These are phyloP conservation scores for Dolomedes plantarius DNA, from an alignment of 2,888 invertebrate genomes.

Conservation along the genomic window DNA sequence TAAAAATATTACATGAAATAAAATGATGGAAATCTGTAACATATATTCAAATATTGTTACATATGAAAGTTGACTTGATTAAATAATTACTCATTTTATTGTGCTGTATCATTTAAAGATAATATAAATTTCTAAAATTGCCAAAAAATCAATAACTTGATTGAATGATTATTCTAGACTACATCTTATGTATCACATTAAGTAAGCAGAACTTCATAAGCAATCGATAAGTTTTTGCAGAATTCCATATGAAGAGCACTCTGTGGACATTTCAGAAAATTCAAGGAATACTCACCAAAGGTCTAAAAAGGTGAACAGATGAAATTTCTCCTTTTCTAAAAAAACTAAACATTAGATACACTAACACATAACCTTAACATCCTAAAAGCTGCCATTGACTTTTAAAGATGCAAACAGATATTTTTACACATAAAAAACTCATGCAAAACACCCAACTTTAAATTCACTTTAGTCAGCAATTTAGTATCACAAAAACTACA, in stretches of 20 bases:
- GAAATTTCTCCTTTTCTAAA: constrained; percentile 44
- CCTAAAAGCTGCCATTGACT: constrained; percentile 58
- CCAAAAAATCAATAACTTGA: too few species aligned
- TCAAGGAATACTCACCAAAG: constrained; percentile 59
- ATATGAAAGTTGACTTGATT: too few species aligned
- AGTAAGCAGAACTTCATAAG: constrained; percentile 38
- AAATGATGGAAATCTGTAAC: too few species aligned
- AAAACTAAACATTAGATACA: constrained; percentile 66
- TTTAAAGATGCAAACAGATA: background rate
- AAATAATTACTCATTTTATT: too few species aligned
- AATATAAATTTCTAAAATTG: too few species aligned
- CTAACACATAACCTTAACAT: constrained; percentile 55
- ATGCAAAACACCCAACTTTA: background rate
- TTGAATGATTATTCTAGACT: too few species aligned
- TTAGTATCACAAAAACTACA: too few species aligned
- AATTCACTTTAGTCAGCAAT: too few species aligned
- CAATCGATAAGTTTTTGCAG: constrained; percentile 42
- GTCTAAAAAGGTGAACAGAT: constrained; percentile 40
- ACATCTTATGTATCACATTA: too few species aligned
- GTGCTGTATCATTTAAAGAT: too few species aligned
- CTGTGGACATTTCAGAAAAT: constrained; percentile 51
- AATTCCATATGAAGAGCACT: constrained; percentile 47
- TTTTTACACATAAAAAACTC: background rate
- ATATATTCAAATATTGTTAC: too few species aligned
- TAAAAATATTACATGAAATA: too few species aligned